Evolutionary conservation across 1,140 invertebrate genomes (phyloP).

Genomic region (Sitobion miscanthi): DNA sequence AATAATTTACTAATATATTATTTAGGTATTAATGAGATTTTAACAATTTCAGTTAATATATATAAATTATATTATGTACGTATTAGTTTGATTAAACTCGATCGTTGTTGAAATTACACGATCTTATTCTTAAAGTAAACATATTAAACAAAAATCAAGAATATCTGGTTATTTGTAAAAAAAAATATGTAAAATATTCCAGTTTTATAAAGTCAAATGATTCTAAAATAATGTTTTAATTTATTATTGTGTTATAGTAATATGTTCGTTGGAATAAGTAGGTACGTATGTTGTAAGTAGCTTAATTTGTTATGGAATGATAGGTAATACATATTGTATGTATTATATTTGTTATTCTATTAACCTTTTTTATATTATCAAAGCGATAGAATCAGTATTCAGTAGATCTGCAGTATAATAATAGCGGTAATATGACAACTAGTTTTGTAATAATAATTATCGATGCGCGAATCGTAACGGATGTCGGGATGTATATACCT

Average conservation of each 20-base stretch:
- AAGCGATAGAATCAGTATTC: neutral
- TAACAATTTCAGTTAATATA: neutral
- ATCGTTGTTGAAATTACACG: neutral
- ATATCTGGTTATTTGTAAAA: neutral
- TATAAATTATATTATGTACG: neutral
- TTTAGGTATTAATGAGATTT: neutral
- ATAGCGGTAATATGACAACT: neutral
- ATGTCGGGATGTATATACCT: neutral
- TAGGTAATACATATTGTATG: neutral
- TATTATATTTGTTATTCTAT: neutral
- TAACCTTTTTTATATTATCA: neutral
- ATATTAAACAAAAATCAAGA: slow-evolving; percentile 17
- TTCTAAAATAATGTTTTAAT: neutral
- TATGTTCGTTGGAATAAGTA: neutral
- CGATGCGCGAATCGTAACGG: neutral
- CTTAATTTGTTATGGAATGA: neutral
- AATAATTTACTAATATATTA: neutral
- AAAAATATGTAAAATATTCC: neutral
- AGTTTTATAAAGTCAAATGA: neutral
- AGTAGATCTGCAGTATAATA: neutral
- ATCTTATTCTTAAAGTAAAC: neutral
- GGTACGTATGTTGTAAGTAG: neutral
- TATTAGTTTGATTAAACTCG: neutral
- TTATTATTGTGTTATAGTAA: neutral
- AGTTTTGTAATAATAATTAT: slow-evolving; percentile 13